A percentile compares a stretch with the other conserved stretches of the same genome.
phyloP scores from a whole-genome alignment of 2,797 vertebrate genomes.

The Mus caroli region DNA sequence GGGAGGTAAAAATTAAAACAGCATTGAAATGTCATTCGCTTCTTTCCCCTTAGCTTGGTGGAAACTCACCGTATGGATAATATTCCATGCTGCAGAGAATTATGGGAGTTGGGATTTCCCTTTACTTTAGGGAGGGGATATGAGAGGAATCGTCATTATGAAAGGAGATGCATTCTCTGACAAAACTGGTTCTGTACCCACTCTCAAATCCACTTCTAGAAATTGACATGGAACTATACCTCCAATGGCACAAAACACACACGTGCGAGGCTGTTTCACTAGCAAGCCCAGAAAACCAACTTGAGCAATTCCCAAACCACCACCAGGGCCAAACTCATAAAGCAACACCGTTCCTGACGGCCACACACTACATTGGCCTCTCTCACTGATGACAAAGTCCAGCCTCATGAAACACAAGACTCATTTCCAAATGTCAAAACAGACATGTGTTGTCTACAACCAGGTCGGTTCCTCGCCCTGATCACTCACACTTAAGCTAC shows the following conservation, averaged over 20 bases:
- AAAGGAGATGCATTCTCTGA: neutral
- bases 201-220: conserved; percentile 9
- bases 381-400: neutral
- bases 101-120: neutral
- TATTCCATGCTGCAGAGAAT: neutral
- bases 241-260: neutral
- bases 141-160: neutral
- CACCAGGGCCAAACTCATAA: rapidly evolving
- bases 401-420: neutral
- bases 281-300: neutral
- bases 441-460: neutral
- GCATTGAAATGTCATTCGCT: neutral
- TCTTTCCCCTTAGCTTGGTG: conserved; percentile 1
- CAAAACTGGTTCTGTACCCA: neutral
- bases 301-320: neutral
- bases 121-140: too few species aligned
- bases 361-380: neutral
- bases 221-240: neutral
- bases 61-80: neutral
- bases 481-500: neutral
- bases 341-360: rapidly evolving
- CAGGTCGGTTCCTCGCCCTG: neutral
- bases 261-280: neutral
- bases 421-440: neutral
- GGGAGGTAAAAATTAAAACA: conserved; percentile 51